Conservation (phyloP, 2,113 vertebrate genomes). For the Theristicus caerulescens region DNA sequence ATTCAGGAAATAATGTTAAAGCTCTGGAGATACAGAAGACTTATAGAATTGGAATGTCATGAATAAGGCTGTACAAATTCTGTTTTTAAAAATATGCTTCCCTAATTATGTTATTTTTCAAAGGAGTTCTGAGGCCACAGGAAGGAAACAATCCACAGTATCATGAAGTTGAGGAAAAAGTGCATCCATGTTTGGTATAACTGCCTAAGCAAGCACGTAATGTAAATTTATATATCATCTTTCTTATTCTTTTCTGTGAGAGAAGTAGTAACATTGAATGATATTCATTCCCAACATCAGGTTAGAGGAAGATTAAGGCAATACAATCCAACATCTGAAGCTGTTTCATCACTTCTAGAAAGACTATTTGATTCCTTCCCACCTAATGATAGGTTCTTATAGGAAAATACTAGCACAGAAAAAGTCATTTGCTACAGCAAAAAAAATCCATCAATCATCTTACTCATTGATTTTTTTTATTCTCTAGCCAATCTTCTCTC, state of each 20-base stretch:
- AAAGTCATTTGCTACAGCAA: neutral
- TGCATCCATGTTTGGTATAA: neutral
- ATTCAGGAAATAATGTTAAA: neutral
- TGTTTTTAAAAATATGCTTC: neutral
- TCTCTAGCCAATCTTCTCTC: neutral
- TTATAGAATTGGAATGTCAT: neutral
- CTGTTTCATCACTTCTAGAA: neutral
- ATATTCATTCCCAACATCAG: neutral
- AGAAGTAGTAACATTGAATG: neutral
- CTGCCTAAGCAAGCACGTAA: neutral
- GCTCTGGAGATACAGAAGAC: neutral
- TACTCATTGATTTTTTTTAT: neutral
- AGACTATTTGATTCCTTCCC: neutral
- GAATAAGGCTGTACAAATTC: neutral
- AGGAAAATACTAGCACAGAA: neutral
- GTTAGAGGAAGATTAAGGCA: neutral
- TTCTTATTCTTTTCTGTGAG: neutral
- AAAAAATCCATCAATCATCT: neutral
- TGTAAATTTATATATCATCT: neutral
- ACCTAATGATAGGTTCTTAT: neutral
- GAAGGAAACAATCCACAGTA: neutral
- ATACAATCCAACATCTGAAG: neutral
- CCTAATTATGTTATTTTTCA: neutral
- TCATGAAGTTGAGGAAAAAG: neutral
- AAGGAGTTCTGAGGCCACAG: neutral